Evolutionary conservation across 1,140 invertebrate species (phyloP).

Genomic region (Phymastichus coffea): DNA sequence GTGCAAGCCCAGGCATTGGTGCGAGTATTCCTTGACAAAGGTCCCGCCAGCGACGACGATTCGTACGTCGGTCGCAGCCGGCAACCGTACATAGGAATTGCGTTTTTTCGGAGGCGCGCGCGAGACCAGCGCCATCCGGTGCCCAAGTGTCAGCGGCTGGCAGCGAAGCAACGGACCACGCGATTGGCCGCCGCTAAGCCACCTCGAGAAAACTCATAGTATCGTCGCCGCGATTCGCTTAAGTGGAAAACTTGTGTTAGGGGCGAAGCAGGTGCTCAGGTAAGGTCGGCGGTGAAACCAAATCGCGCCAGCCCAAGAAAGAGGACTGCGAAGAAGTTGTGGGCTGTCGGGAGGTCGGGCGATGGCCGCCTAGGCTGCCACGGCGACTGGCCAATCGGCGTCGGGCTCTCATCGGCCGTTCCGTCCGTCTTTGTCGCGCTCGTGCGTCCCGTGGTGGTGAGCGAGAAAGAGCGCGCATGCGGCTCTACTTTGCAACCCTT

Average conservation of each 20-base stretch:
- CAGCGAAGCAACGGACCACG: constrained; percentile 35
- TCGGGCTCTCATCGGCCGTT: not conserved
- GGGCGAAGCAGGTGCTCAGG: no score
- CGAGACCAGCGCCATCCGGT: constrained; percentile 41
- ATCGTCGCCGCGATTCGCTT: no score
- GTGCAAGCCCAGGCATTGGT: constrained; percentile 12
- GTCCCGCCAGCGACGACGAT: constrained; percentile 20
- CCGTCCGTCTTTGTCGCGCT: no score
- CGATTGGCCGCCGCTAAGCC: constrained; percentile 43
- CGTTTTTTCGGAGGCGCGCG: constrained; percentile 33
- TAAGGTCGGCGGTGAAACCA: no score
- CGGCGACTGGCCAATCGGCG: not conserved
- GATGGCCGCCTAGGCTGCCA: not conserved
- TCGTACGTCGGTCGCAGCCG: no score
- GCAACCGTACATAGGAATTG: no score
- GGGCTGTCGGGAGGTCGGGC: not conserved
- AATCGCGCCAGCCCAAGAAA: no score
- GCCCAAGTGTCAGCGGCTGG: constrained; percentile 32
- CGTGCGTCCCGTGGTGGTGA: constrained; percentile 2
- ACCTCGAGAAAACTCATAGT: no score
- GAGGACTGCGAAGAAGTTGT: no score
- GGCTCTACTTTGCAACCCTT: no score
- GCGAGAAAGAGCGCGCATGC: not conserved
- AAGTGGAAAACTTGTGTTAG: no score
- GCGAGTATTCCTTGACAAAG: constrained; percentile 15